phyloP scores from a whole-genome alignment of 2,113 vertebrate species.

The Seriola aureovittata region DNA sequence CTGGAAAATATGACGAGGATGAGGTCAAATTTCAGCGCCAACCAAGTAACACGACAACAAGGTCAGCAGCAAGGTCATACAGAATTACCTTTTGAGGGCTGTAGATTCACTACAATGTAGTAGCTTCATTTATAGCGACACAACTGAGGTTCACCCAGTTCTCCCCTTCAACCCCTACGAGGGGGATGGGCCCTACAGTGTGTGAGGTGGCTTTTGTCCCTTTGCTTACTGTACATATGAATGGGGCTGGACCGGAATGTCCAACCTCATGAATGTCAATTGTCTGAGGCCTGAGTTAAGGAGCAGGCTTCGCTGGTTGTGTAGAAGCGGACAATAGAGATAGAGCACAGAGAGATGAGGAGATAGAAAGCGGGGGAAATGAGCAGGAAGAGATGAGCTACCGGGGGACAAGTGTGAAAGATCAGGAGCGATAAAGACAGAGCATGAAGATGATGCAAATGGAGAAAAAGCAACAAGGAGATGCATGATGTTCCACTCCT shows the following conservation, averaged over 20 bases:
- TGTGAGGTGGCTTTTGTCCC: constrained; percentile 71
- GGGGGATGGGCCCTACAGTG: constrained; percentile 53
- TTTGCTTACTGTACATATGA: constrained; percentile 88
- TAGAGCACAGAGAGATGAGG: constrained; percentile 44
- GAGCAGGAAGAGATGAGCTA: constrained; percentile 50
- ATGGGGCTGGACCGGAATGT: constrained; percentile 83
- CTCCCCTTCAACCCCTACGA: not conserved
- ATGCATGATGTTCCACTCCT: constrained; percentile 73
- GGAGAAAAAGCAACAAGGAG: constrained; percentile 14
- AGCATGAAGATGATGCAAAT: constrained; percentile 47
- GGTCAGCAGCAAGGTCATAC: not conserved
- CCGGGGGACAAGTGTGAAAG: constrained; percentile 52
- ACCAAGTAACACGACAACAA: not conserved
- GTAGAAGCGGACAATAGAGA: constrained; percentile 76
- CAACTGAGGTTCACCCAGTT: constrained; percentile 39
- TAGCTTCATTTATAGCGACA: constrained; percentile 1
- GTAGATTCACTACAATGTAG: not conserved
- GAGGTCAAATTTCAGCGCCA: not conserved
- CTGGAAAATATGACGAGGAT: not conserved
- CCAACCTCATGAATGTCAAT: constrained; percentile 88
- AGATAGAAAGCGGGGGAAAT: constrained; percentile 32
- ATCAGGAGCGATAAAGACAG: constrained; percentile 47
- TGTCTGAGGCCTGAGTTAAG: constrained; percentile 79
- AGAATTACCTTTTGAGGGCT: not conserved
- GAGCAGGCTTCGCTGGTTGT: constrained; percentile 81